Evolutionary conservation across 2,888 invertebrate genomes (phyloP).

Genomic region (Augochlorella aurata): DNA sequence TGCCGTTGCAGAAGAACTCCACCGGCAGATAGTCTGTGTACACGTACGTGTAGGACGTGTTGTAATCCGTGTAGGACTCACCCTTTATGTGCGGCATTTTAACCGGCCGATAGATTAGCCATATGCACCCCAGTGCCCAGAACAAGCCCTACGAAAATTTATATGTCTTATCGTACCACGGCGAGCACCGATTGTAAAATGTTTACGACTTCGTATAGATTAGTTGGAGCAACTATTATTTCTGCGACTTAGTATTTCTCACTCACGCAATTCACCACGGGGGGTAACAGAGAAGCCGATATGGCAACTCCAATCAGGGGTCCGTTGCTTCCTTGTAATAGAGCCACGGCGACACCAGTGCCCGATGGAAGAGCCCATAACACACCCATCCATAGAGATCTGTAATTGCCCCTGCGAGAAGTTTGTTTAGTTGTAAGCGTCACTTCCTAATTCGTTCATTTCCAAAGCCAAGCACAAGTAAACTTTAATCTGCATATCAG

Average conservation of each 20-base stretch:
- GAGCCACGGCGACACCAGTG: conserved; percentile 92
- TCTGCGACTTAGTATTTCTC: conserved; percentile 10
- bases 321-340: conserved; percentile 92
- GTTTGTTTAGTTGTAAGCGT: not conserved
- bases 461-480: no score
- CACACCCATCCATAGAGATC: conserved; percentile 89
- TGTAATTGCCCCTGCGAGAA: conserved; percentile 86
- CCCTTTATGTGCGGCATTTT: conserved; percentile 89
- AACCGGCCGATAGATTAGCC: conserved; percentile 86
- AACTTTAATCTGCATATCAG: no score
- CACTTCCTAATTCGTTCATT: not conserved
- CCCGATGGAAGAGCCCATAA: conserved; percentile 90
- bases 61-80: conserved; percentile 84
- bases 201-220: not conserved
- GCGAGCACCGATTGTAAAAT: not conserved
- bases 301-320: conserved; percentile 95
- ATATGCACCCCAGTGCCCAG: conserved; percentile 89
- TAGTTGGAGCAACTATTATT: not conserved
- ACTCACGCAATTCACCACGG: conserved; percentile 92
- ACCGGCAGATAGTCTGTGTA: conserved; percentile 90
- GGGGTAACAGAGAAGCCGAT: conserved; percentile 92
- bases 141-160: conserved; percentile 85
- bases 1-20: conserved; percentile 90
- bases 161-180: not conserved
- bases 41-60: conserved; percentile 86